Conservation (phyloP, 1,140 invertebrate genomes). For the Laupala kohalensis region DNA sequence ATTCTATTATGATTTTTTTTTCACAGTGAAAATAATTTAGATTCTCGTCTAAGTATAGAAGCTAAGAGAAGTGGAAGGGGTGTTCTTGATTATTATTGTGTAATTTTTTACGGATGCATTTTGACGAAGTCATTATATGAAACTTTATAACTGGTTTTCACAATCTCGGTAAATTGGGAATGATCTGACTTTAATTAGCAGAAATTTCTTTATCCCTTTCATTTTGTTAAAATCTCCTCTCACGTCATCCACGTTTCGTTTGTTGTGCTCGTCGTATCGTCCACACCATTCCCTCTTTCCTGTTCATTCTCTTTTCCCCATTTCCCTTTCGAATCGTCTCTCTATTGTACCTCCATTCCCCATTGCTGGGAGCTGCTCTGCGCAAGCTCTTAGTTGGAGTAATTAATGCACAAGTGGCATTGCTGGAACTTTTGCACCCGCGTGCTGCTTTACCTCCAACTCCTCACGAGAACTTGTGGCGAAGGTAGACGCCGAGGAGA, state of each 20-base stretch:
- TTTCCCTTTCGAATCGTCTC: background rate
- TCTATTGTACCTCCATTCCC: too few relatives aligned
- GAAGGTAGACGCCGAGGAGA: too few relatives aligned
- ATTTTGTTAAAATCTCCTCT: background rate
- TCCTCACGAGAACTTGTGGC: too few relatives aligned
- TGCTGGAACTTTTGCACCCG: too few relatives aligned
- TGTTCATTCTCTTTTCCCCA: background rate
- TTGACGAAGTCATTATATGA: background rate
- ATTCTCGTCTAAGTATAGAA: background rate
- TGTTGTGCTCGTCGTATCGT: background rate
- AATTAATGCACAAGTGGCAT: too few relatives aligned
- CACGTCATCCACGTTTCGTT: background rate
- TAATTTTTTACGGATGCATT: background rate
- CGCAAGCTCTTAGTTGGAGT: background rate
- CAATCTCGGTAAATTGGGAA: slow-evolving; percentile 3
- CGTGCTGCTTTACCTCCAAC: too few relatives aligned
- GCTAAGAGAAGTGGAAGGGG: background rate
- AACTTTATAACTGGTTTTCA: slow-evolving; percentile 4
- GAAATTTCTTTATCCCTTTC: background rate
- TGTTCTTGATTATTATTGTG: background rate
- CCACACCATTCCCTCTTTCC: background rate
- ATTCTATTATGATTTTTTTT: background rate
- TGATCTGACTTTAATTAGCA: slow-evolving; percentile 6
- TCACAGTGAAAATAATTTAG: background rate
- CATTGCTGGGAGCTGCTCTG: too few relatives aligned